Evolutionary conservation across 2,113 vertebrate genomes (phyloP).

Genomic region (Scomber colias): DNA sequence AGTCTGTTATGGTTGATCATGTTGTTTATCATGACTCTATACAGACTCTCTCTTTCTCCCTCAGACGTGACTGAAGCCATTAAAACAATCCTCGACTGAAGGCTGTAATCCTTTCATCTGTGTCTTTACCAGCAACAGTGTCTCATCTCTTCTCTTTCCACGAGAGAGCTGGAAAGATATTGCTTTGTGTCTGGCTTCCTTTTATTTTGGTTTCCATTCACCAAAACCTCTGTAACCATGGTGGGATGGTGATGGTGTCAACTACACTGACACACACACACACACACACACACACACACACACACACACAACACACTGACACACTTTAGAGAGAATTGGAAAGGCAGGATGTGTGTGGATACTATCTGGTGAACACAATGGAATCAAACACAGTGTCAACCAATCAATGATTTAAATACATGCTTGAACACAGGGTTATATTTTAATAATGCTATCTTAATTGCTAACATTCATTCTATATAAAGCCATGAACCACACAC

Average conservation of each 20-base stretch:
- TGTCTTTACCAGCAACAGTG: constrained; percentile 28
- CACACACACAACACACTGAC: too few species aligned
- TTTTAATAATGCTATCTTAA: too few species aligned
- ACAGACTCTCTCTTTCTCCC: not conserved
- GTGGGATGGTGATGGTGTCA: not conserved
- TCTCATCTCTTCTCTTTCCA: constrained; percentile 6
- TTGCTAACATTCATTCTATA: too few species aligned
- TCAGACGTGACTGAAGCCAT: constrained; percentile 15
- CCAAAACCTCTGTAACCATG: constrained; percentile 13
- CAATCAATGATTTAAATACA: too few species aligned
- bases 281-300: too few species aligned
- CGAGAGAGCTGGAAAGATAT: constrained; percentile 19
- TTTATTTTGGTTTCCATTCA: constrained; percentile 44
- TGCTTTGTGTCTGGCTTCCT: constrained; percentile 15
- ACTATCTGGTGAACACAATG: not conserved
- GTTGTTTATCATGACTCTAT: constrained; percentile 20
- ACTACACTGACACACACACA: constrained; percentile 2
- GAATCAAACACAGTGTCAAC: not conserved
- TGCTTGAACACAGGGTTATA: too few species aligned
- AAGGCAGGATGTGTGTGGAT: not conserved
- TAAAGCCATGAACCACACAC: too few species aligned
- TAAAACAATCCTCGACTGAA: constrained; percentile 23
- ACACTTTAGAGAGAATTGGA: not conserved
- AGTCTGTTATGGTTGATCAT: constrained; percentile 20
- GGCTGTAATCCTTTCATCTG: constrained; percentile 32